These are phyloP conservation scores for Betta splendens DNA, from an alignment of 2,797 vertebrate species.

Conservation along the genomic window DNA sequence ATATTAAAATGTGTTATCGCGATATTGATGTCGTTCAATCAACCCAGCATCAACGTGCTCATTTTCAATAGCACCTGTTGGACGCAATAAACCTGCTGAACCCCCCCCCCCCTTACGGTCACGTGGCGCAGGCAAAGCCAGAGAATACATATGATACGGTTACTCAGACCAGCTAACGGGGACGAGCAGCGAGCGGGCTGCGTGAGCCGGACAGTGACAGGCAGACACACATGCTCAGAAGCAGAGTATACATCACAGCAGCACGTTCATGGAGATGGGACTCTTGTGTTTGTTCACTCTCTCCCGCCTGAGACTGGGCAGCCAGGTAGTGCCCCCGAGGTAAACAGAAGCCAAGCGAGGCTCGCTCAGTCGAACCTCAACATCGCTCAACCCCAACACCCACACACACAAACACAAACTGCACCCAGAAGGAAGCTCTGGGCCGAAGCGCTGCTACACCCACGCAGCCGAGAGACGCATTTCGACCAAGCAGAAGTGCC, in stretches of 20 bases:
- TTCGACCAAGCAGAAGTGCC: constrained; percentile 33
- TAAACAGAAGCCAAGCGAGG: constrained; percentile 61
- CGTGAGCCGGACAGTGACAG: constrained; percentile 20
- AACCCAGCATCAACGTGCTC: background rate
- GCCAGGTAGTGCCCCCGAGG: constrained; percentile 61
- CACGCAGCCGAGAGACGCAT: constrained; percentile 51
- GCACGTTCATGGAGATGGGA: constrained; percentile 1
- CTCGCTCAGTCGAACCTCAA: constrained; percentile 49
- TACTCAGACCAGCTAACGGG: constrained; percentile 28
- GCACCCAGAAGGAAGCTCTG: constrained; percentile 39
- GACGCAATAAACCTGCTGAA: no score
- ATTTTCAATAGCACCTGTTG: constrained; percentile 39
- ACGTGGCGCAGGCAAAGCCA: constrained; percentile 41
- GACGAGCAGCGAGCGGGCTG: constrained; percentile 35
- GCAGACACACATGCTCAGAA: constrained; percentile 22
- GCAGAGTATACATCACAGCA: constrained; percentile 10
- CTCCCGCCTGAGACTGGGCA: constrained; percentile 32
- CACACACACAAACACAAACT: constrained; percentile 49
- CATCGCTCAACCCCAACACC: constrained; percentile 57
- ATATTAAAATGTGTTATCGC: background rate
- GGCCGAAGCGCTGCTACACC: constrained; percentile 55
- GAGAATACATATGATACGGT: constrained; percentile 48
- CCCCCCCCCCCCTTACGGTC: constrained; percentile 19
- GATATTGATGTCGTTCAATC: background rate
- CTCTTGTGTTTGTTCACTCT: constrained; percentile 50